Evolutionary conservation across 2,797 vertebrate species (phyloP).

Genomic region (Pantherophis vulpinus): DNA sequence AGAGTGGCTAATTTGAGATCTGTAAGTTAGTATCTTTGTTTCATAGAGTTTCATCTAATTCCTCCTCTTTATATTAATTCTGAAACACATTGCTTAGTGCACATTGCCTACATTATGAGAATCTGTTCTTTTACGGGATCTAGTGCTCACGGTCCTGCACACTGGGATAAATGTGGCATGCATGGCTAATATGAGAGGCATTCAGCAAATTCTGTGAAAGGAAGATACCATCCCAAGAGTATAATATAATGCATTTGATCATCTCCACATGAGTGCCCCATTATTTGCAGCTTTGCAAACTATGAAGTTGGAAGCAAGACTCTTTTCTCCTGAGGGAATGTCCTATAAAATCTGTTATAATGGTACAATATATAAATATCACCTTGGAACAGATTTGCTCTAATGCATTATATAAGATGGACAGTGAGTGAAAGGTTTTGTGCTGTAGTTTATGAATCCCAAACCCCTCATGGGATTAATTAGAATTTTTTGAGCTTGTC

Average conservation of each 20-base stretch:
- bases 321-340: constrained; percentile 29
- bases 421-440: constrained; percentile 18
- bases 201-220: neutral
- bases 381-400: constrained; percentile 46
- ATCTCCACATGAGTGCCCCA: constrained; percentile 28
- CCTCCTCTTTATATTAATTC: neutral
- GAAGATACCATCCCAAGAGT: constrained; percentile 22
- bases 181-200: neutral
- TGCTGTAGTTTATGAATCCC: constrained; percentile 40
- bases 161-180: neutral
- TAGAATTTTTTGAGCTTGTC: constrained; percentile 57
- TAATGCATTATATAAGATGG: constrained; percentile 43
- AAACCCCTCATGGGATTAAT: constrained; percentile 60
- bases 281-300: constrained; percentile 49
- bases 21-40: neutral
- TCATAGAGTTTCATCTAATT: neutral
- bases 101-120: neutral
- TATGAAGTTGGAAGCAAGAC: constrained; percentile 38
- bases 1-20: neutral
- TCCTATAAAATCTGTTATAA: constrained; percentile 53
- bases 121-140: neutral
- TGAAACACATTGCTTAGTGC: neutral
- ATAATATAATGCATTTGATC: constrained; percentile 26
- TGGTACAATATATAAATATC: constrained; percentile 52
- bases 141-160: neutral